Evolutionary conservation across 2,888 invertebrate genomes (phyloP).

Genomic region (Drosophila stalkeri): DNA sequence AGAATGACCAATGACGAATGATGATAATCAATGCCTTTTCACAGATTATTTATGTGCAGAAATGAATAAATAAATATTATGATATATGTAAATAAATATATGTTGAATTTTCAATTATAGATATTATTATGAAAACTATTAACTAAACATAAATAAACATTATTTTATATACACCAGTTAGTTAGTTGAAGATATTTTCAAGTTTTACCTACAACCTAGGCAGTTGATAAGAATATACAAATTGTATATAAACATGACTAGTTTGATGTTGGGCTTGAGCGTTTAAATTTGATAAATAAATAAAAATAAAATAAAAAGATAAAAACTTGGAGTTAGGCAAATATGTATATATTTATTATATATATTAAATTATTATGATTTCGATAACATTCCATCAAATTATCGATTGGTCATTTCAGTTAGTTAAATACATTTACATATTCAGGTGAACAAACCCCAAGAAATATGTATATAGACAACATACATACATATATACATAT

Average conservation of each 20-base stretch:
- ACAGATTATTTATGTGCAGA: neutral
- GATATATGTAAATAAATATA: neutral
- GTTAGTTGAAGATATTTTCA: neutral
- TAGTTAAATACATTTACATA: neutral
- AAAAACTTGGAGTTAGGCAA: neutral
- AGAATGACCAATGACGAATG: neutral
- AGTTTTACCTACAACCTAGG: neutral
- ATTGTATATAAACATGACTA: neutral
- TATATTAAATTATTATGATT: neutral
- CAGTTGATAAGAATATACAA: neutral
- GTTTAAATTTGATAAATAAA: neutral
- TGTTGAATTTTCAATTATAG: neutral
- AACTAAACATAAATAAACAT: neutral
- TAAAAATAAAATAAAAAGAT: neutral
- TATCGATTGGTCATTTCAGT: neutral
- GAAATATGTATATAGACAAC: neutral
- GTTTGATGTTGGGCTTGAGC: neutral
- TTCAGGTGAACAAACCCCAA: slow-evolving; percentile 7
- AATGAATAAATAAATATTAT: neutral
- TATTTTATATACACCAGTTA: neutral
- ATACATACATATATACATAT: neutral
- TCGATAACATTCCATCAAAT: neutral
- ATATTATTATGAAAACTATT: neutral
- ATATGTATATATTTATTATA: neutral
- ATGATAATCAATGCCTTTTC: neutral